Percentiles rank a stretch among this genome's conserved stretches.
Evolutionary conservation across 2,113 vertebrate species (phyloP).

Genomic region (Hemichromis elongatus): DNA sequence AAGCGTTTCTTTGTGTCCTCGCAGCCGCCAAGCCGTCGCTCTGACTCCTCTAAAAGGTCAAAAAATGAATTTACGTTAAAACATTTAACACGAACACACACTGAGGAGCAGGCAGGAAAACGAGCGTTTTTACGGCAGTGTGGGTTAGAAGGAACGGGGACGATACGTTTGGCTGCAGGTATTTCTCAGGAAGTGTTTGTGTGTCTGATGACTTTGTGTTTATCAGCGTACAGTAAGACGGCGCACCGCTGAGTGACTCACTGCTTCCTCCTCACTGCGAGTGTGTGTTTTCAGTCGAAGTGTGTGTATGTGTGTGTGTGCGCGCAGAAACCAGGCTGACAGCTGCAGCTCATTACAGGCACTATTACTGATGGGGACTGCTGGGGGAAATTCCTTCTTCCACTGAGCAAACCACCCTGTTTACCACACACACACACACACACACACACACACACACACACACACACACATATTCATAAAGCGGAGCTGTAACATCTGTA

Average conservation of each 20-base stretch:
- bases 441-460: slow-evolving; percentile 25
- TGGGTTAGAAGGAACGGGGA: neutral
- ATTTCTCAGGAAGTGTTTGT: slow-evolving; percentile 55
- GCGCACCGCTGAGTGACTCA: slow-evolving; percentile 69
- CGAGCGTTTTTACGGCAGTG: neutral
- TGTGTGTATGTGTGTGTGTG: slow-evolving; percentile 31
- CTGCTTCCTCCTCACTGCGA: slow-evolving; percentile 58
- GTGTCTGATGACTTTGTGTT: slow-evolving; percentile 62
- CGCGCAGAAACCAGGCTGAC: slow-evolving; percentile 65
- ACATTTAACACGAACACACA: neutral
- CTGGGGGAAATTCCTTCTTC: slow-evolving; percentile 72
- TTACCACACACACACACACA: slow-evolving; percentile 38
- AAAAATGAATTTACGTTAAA: neutral
- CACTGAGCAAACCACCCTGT: slow-evolving; percentile 66
- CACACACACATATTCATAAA: slow-evolving; percentile 77
- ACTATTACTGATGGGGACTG: slow-evolving; percentile 73
- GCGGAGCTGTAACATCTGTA: slow-evolving; percentile 82
- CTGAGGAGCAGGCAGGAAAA: neutral
- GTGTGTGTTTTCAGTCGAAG: neutral
- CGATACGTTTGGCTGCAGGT: slow-evolving; percentile 37
- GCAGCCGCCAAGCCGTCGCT: neutral
- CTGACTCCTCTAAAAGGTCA: neutral
- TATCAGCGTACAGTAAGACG: slow-evolving; percentile 67
- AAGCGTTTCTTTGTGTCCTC: neutral
- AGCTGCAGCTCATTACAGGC: slow-evolving; percentile 75